Base-by-base conservation (phyloP, 2,888 invertebrate genomes). In the Argyra leucocephala region DNA sequence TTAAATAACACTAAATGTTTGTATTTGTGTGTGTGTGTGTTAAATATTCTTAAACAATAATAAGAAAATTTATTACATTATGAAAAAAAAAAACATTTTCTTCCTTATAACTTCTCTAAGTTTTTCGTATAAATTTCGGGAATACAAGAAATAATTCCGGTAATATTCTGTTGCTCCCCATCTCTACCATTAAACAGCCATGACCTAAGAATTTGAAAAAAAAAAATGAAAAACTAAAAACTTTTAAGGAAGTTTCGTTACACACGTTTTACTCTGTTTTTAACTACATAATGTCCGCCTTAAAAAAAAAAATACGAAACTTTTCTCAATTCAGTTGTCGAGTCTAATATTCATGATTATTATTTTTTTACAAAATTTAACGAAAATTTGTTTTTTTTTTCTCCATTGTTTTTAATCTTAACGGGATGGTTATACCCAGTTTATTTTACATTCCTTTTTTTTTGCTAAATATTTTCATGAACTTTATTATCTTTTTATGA, bases 201-300 rank as follows among this genome's bases (percentile, higher is more conserved):
- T 31, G 31, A 31, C 31, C 31, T 31, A 31, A 31, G 10, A 31
- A 31, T 7, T 31, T n/a, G n/a, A n/a, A n/a, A n/a, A n/a, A n/a
- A n/a, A n/a, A n/a, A 6, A 31, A 31, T 31, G 31, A 18, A 48
- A 48, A 15, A 48, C 48, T 48, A n/a, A 48, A 48, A 48, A 7
- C 31, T 31, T 31, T 31, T 31, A 12, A 48, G 48, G 48, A 48
- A 48, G 48, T 48, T 48, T 10, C 9, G 48, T 48, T 48, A 48
- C 48, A 48, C n/a, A n/a, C 48, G 48, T 48, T 48, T 48, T 48
- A 48, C 48, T n/a, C n/a, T n/a, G n/a, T n/a, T n/a, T n/a, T n/a
- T n/a, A n/a, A n/a, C 3, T 12, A 48, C 48, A 48, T 48, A 48
- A 48, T 48, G 48, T 48, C 48, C 48, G 48, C 48, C 48, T 48